phyloP scores from a whole-genome alignment of 2,797 vertebrate species.

The Pangasius larnaudii region DNA sequence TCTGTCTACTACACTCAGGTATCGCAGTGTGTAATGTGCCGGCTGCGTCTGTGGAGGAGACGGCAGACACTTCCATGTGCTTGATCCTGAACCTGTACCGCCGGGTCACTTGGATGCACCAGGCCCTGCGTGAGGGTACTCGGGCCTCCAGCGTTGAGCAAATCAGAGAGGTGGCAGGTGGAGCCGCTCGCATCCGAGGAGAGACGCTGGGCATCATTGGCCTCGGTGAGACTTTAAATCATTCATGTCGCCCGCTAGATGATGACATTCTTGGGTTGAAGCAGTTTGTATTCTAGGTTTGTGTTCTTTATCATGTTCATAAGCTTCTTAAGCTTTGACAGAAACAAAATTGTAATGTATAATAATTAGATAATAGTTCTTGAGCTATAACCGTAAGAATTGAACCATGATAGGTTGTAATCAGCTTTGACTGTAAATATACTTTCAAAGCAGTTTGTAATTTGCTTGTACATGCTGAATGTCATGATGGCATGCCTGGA shows the following conservation, averaged over 20 bases:
- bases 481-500: too few relatives aligned
- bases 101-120: constrained; percentile 82
- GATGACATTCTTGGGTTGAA: background rate
- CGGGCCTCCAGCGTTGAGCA: constrained; percentile 81
- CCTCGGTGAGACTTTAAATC: constrained; percentile 72
- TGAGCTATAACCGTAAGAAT: too few relatives aligned
- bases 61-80: constrained; percentile 82
- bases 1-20: constrained; percentile 61
- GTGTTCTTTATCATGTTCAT: background rate
- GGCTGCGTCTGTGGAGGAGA: constrained; percentile 82
- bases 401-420: background rate
- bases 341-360: background rate
- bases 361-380: background rate
- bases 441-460: background rate
- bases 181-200: constrained; percentile 82
- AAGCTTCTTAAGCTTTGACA: background rate
- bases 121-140: constrained; percentile 81
- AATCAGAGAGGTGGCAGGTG: constrained; percentile 82
- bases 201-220: constrained; percentile 85
- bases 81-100: constrained; percentile 83
- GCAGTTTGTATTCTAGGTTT: background rate
- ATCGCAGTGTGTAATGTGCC: constrained; percentile 85
- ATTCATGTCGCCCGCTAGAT: too few relatives aligned
- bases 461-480: background rate
- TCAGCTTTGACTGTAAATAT: background rate